A percentile compares a stretch with the other conserved stretches of the same genome.
phyloP scores from a whole-genome alignment of 2,888 invertebrate species.

The Trisateles emortualis region DNA sequence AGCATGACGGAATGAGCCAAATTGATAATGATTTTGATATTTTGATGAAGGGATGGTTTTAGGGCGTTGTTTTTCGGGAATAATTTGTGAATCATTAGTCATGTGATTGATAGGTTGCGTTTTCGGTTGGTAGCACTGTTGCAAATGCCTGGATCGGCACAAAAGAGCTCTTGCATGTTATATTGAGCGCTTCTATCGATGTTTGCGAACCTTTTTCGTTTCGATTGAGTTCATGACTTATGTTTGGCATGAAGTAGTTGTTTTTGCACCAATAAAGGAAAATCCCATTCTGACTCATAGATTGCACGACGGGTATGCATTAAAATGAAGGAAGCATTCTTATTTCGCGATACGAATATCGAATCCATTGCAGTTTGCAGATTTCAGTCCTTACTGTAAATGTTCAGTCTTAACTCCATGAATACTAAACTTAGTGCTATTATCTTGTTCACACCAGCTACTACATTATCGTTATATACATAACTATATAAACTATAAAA shows the following conservation, averaged over 20 bases:
- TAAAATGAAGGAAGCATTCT: background rate
- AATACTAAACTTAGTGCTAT: background rate
- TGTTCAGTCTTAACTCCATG: background rate
- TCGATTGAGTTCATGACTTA: background rate
- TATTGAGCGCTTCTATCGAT: background rate
- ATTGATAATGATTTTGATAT: constrained; percentile 32
- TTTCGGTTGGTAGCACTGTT: constrained; percentile 64
- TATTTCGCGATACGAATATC: background rate
- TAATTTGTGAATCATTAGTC: constrained; percentile 55
- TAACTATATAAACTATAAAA: background rate
- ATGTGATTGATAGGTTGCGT: constrained; percentile 66
- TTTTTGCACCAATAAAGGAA: background rate
- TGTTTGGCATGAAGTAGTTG: background rate
- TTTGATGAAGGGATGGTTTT: constrained; percentile 35
- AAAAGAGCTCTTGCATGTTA: constrained; percentile 4
- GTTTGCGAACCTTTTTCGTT: background rate
- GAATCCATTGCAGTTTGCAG: background rate
- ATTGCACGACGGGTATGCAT: background rate
- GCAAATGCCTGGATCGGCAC: constrained; percentile 21
- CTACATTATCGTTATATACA: background rate
- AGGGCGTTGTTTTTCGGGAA: constrained; percentile 50
- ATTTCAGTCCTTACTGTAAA: background rate
- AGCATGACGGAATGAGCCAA: constrained; percentile 44
- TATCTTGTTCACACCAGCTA: background rate
- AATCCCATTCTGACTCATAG: constrained; percentile 19